A percentile compares a stretch with the other conserved stretches of the same genome.
These are phyloP conservation scores for Sylvietta virens DNA, from an alignment of 2,113 vertebrate genomes.

Conservation along the genomic window DNA sequence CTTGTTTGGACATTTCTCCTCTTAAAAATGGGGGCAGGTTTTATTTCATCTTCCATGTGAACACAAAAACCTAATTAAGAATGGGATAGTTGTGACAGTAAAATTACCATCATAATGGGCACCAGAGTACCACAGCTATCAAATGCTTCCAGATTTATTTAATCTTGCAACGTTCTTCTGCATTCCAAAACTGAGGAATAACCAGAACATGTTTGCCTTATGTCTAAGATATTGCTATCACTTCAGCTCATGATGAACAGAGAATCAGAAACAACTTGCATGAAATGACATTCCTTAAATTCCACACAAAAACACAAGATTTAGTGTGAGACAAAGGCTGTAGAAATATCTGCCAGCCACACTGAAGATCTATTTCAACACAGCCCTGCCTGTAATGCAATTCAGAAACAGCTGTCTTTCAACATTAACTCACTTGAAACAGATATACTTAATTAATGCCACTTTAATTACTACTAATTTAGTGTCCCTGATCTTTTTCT, in stretches of 20 bases:
- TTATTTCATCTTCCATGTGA: background rate
- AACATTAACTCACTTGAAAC: background rate
- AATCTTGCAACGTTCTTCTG: background rate
- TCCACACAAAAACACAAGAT: background rate
- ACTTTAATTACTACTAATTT: background rate
- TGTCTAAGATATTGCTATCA: background rate
- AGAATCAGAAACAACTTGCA: background rate
- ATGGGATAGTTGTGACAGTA: background rate
- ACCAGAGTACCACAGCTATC: background rate
- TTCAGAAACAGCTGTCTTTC: background rate
- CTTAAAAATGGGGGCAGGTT: background rate
- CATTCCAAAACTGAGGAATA: background rate
- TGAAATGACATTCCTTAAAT: background rate
- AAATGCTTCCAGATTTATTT: background rate
- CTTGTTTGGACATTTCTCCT: background rate
- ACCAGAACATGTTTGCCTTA: background rate
- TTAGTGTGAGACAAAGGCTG: background rate
- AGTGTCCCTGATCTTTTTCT: background rate
- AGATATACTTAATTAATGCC: constrained; percentile 11
- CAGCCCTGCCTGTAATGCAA: background rate
- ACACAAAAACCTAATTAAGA: background rate
- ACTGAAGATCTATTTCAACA: background rate
- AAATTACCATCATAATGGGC: background rate
- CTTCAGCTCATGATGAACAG: background rate
- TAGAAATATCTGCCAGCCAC: background rate